These are phyloP conservation scores for Thumatha senex DNA, from an alignment of 2,888 invertebrate species.

Conservation along the genomic window DNA sequence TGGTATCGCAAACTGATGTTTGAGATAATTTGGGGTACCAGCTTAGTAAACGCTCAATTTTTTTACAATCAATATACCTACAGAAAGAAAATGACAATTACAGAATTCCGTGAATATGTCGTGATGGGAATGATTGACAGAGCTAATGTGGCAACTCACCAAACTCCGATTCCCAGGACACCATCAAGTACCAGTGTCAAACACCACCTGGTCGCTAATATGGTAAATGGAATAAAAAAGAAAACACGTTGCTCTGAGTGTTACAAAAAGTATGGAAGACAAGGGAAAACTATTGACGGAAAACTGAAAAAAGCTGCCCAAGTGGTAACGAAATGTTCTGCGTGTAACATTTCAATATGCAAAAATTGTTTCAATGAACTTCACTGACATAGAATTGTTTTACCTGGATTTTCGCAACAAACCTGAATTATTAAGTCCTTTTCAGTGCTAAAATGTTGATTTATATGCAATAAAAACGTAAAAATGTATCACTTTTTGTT, in stretches of 20 bases:
- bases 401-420: no score
- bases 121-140: neutral
- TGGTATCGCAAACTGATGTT: constrained; percentile 16
- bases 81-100: constrained; percentile 17
- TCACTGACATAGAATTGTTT: neutral
- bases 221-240: constrained; percentile 10
- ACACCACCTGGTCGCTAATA: constrained; percentile 1
- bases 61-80: neutral
- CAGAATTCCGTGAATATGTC: constrained; percentile 17
- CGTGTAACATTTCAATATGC: constrained; percentile 11
- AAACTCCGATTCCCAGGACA: no score
- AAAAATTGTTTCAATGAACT: constrained; percentile 10
- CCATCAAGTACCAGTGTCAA: neutral
- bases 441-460: no score
- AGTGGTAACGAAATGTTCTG: constrained; percentile 17
- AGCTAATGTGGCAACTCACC: no score
- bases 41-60: constrained; percentile 1
- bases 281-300: constrained; percentile 5
- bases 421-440: neutral
- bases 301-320: constrained; percentile 6
- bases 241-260: constrained; percentile 13
- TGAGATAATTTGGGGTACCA: constrained; percentile 17
- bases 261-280: constrained; percentile 10
- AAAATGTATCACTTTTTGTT: neutral
- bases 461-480: neutral